phyloP scores from a whole-genome alignment of 2,113 vertebrate species.

The Cathartes aura region DNA sequence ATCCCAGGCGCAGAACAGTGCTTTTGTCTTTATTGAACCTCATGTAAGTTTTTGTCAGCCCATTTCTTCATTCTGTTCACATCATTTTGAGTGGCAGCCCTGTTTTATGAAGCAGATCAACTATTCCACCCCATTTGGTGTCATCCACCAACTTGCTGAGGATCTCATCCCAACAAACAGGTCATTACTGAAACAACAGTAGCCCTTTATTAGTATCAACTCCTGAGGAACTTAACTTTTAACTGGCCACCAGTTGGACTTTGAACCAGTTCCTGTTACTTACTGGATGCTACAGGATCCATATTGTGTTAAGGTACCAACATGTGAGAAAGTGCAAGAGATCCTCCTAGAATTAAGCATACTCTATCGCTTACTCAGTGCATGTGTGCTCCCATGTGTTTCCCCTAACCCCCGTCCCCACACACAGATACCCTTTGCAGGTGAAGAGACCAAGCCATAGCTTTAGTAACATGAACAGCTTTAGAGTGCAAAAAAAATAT shows the following conservation, averaged over 20 bases:
- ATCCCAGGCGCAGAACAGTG: accelerated
- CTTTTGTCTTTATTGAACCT: not conserved
- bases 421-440: not conserved
- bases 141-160: not conserved
- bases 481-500: not conserved
- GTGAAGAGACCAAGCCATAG: not conserved
- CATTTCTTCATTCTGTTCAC: not conserved
- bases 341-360: not conserved
- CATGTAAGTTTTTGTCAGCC: not conserved
- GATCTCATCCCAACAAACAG: not conserved
- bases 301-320: not conserved
- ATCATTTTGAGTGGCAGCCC: not conserved
- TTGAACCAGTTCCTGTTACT: not conserved
- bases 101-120: not conserved
- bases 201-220: accelerated
- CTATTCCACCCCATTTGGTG: not conserved
- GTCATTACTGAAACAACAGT: not conserved
- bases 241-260: not conserved
- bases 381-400: no score
- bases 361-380: not conserved
- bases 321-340: not conserved
- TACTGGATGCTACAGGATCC: not conserved
- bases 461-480: not conserved
- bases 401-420: not conserved
- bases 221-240: not conserved